Base-by-base conservation (phyloP, 2,113 vertebrate genomes). In the Trochalopteron elliotii region DNA sequence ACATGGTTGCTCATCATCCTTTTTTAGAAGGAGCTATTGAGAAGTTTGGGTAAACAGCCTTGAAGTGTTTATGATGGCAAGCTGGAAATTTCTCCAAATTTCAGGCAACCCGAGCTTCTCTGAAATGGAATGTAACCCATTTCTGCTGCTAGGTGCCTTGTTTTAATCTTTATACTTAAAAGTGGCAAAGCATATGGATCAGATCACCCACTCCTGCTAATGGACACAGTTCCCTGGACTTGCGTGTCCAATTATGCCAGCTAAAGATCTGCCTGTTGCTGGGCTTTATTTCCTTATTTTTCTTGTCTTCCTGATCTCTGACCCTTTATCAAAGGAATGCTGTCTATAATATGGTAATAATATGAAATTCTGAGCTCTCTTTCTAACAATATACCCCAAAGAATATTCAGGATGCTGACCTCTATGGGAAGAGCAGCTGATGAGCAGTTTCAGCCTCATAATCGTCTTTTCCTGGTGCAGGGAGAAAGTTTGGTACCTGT, bases 241-340 rank as follows among this genome's bases (percentile, higher is more conserved):
- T 80, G 78, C 39, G 72, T 60, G 82, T 93, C 96, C 90, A 93
- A 95, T 97, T 96, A 96, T 90, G 86, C 82, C 76, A 75, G 60
- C 64, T 70, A 63, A 90, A 95, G 94, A 96, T 88, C 94, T 59
- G 64, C 56, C 85, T 33, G 23, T 90, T 86, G 76, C 90, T 49
- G 92, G 85, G 88, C 12, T 95, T 93, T 94, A 97, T 97, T 96
- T 95, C 96, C 96, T 93, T 95, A 96, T 95, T 96, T 97, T 94
- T 87, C 92, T 92, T 93, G 59, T 95, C 92, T 96, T 93, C 71
- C 82, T 35, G 93, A 85, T 89, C 94, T 77, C 67, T 93, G 91
- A 95, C 95, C 94, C 92, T 89, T 45, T 74, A 90, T 90, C 96
- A 96, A 96, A 96, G 90, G 52, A 59, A 71, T 55, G 31, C 45